These are phyloP conservation scores for Saccostrea echinata DNA, from an alignment of 1,140 invertebrate genomes.

Conservation along the genomic window DNA sequence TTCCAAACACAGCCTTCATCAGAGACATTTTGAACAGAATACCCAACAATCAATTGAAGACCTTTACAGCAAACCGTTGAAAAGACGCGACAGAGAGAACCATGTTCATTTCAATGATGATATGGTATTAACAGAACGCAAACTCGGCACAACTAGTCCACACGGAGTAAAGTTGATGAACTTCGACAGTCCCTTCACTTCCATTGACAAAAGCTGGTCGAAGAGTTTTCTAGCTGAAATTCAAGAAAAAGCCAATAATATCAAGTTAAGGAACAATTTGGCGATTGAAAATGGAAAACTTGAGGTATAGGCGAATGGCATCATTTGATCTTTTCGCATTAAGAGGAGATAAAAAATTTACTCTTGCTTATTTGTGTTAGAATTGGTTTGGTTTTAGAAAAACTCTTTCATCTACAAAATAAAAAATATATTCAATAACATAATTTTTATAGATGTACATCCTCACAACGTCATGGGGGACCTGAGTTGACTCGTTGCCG, in stretches of 20 bases:
- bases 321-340: too few species aligned
- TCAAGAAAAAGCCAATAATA: constrained; percentile 27
- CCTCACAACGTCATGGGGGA: too few species aligned
- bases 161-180: not conserved
- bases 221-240: constrained; percentile 40
- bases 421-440: too few species aligned
- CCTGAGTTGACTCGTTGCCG: too few species aligned
- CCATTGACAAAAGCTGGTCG: not conserved
- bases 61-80: constrained; percentile 45
- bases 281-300: constrained; percentile 15
- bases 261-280: not conserved
- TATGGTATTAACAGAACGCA: not conserved
- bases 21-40: not conserved
- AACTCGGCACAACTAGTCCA: not conserved
- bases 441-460: too few species aligned
- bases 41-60: not conserved
- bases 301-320: not conserved
- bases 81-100: not conserved
- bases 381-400: too few species aligned
- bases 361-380: too few species aligned
- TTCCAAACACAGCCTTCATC: constrained; percentile 4
- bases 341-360: too few species aligned
- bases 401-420: too few species aligned
- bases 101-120: constrained; percentile 44
- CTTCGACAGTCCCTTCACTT: not conserved